These are phyloP conservation scores for Diploscapter pachys DNA, from an alignment of 1,140 invertebrate genomes.

Conservation along the genomic window DNA sequence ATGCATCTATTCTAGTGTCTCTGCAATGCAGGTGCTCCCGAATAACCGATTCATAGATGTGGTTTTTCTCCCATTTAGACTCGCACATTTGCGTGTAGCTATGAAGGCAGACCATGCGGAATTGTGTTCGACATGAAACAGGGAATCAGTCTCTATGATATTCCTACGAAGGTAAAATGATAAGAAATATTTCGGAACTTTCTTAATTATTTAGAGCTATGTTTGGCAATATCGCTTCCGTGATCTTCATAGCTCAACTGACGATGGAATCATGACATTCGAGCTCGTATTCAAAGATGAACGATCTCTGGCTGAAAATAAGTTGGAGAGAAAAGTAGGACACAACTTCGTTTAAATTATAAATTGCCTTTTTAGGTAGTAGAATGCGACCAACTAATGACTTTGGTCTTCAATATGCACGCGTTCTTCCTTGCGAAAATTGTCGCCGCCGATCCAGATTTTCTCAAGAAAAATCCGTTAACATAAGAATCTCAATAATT, in stretches of 20 bases:
- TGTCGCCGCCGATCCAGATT: constrained; percentile 61
- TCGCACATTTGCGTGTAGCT: constrained; percentile 63
- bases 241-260: constrained; percentile 87
- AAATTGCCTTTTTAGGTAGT: constrained; percentile 73
- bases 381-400: constrained; percentile 84
- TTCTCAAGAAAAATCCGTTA: constrained; percentile 46
- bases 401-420: constrained; percentile 89
- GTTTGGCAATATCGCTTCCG: constrained; percentile 89
- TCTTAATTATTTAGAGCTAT: constrained; percentile 60
- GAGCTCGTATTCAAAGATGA: constrained; percentile 88
- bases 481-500: too few species aligned
- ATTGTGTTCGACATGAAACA: constrained; percentile 62
- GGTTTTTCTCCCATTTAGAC: constrained; percentile 41
- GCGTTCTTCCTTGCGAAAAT: constrained; percentile 71
- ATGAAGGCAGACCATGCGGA: constrained; percentile 60
- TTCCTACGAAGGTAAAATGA: constrained; percentile 66
- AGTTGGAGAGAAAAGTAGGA: constrained; percentile 73
- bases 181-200: neutral
- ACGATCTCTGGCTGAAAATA: constrained; percentile 74
- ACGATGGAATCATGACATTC: constrained; percentile 88
- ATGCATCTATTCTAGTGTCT: constrained; percentile 83
- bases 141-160: constrained; percentile 74
- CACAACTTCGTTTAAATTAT: too few species aligned
- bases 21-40: constrained; percentile 74
- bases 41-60: too few species aligned